Evolutionary conservation across 2,797 vertebrate genomes (phyloP).

Genomic region (Neosilurus mollespiculum): DNA sequence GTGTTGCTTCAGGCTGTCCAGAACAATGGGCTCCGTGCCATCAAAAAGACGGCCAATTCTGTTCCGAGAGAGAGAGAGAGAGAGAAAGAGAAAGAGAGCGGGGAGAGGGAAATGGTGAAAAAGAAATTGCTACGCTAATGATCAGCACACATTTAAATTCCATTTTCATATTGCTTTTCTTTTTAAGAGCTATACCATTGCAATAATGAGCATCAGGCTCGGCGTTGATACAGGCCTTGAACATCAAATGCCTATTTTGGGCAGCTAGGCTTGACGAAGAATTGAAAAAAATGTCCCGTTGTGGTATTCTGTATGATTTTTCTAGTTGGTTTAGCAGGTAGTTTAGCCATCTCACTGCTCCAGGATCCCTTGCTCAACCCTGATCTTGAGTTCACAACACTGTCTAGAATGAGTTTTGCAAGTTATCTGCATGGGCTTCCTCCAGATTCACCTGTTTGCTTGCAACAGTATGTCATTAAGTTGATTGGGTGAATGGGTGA

Average conservation of each 20-base stretch:
- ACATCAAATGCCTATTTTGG: neutral
- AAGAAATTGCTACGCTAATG: neutral
- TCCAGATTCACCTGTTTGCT: neutral
- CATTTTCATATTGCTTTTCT: neutral
- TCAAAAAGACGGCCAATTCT: constrained; percentile 97
- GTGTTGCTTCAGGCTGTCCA: constrained; percentile 98
- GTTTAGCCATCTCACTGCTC: neutral
- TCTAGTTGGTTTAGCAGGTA: neutral
- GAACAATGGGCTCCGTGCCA: constrained; percentile 96
- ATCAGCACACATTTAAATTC: neutral
- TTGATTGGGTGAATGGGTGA: neutral
- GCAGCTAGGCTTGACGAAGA: neutral
- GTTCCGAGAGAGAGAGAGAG: constrained; percentile 47
- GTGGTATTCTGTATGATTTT: neutral
- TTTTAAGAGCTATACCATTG: neutral
- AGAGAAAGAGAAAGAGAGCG: constrained; percentile 10
- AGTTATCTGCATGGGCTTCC: neutral
- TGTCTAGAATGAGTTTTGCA: neutral
- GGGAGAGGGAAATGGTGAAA: constrained; percentile 34
- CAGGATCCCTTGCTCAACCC: neutral
- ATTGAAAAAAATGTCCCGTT: neutral
- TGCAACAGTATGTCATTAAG: too few species aligned
- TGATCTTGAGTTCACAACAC: too few species aligned
- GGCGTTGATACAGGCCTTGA: neutral
- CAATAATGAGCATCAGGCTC: neutral